Evolutionary conservation across 1,140 invertebrate genomes (phyloP), one percentile per base, ranked within the genome.

Genomic region (Anthonomus grandis): DNA sequence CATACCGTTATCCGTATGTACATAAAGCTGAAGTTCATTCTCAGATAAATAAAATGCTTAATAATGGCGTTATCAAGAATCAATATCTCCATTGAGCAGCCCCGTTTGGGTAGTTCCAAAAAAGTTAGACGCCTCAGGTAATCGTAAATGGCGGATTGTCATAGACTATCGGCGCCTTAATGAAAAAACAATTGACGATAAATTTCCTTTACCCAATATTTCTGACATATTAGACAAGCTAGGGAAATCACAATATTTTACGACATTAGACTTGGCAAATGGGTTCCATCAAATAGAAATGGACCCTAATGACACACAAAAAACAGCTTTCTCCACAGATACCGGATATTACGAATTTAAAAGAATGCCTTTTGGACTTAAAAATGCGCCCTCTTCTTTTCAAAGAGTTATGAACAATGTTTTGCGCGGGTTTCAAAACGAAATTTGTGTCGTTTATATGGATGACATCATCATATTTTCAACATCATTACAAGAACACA

Each of bases 141-240:
- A n/a, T n/a, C n/a, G n/a, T n/a, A 53, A 58, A 64, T 71, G 64
- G 64, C 57, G 73, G 53, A 22, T 76, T 5, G 68, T 75, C n/a
- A 62, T 73, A 8, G 74, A 74, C 59, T 77, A 69, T 50, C 37
- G 73, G 38, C 70, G 72, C 59, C 34, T 76, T 10, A 76, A 77
- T 59, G 66, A 73, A 37, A 64, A 65, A 48, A 74, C 70, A 6
- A 62, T 74, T 9, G 63, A 61, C 5, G 77, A 82, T 59, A 64
- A 56, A 24, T 83, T 74, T 64, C 79, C 81, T 1, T 51, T 83
- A 4, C 78, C 79, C 8, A 64, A 74, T n/a, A 79, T 82, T n/a
- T 13, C 34, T 10, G 52, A 56, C 10, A 36, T 67, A 10, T 59
- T 81, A 21, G 68, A 75, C 53, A 60, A 58, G 21, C 45, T 80